Conservation (phyloP, 2,113 vertebrate species). For the Ameiurus melas region DNA sequence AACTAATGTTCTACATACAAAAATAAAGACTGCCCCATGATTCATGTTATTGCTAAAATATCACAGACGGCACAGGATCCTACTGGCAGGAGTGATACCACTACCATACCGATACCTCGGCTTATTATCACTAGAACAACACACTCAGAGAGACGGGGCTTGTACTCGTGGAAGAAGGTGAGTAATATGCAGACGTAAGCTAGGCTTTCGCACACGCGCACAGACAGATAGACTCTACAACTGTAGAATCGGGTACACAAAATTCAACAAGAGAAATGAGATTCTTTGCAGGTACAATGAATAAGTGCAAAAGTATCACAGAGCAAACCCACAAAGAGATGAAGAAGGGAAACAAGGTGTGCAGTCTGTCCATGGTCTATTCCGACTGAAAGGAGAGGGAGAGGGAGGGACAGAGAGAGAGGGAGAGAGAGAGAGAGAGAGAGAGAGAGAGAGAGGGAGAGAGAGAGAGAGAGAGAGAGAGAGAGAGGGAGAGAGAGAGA, state of each 20-base stretch:
- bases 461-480: too few relatives aligned
- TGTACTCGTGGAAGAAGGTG: background rate
- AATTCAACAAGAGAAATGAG: conserved; percentile 4
- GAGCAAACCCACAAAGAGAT: conserved; percentile 1
- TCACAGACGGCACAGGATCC: conserved; percentile 92
- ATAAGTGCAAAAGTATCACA: conserved; percentile 43
- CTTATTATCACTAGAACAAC: conserved; percentile 72
- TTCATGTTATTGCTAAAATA: conserved; percentile 98
- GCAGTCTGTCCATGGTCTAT: background rate
- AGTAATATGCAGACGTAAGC: conserved; percentile 10
- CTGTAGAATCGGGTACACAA: background rate
- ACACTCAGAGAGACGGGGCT: conserved; percentile 61
- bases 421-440: background rate
- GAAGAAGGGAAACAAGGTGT: background rate
- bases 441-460: too few relatives aligned
- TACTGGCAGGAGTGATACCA: conserved; percentile 85
- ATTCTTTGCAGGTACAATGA: conserved; percentile 33
- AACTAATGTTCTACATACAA: conserved; percentile 77
- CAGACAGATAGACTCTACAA: too few relatives aligned
- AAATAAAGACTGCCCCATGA: conserved; percentile 80
- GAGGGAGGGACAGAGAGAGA: background rate
- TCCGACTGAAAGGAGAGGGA: background rate
- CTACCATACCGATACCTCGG: conserved; percentile 76
- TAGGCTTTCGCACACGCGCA: background rate
- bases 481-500: background rate